A percentile compares a stretch with the other conserved stretches of the same genome.
Conservation (phyloP, 2,797 vertebrate genomes). For the Intellagama lesueurii region DNA sequence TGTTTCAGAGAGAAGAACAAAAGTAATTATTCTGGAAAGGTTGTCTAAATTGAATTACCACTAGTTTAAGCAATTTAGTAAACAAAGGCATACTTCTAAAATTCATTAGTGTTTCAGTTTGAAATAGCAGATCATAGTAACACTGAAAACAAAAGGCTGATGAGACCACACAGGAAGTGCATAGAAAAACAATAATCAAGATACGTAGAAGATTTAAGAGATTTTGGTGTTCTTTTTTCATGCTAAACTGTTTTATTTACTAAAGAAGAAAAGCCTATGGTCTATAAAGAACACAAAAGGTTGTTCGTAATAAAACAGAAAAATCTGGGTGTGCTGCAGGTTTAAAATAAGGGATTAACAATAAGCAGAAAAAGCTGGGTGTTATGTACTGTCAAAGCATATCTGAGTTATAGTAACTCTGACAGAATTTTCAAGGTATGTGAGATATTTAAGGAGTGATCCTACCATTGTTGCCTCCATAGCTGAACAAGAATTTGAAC, state of each 20-base stretch:
- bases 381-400: too few species aligned
- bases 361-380: not conserved
- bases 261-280: too few species aligned
- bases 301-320: not conserved
- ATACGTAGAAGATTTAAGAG: conserved; percentile 37
- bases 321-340: not conserved
- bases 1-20: not conserved
- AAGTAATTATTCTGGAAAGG: conserved; percentile 38
- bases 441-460: too few species aligned
- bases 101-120: conserved; percentile 66
- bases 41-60: conserved; percentile 54
- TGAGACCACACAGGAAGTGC: conserved; percentile 71
- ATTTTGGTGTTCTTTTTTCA: not conserved
- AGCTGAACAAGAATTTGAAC: too few species aligned
- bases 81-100: conserved; percentile 47
- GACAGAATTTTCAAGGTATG: too few species aligned
- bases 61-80: conserved; percentile 58
- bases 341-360: not conserved
- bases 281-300: too few species aligned
- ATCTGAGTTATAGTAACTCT: too few species aligned
- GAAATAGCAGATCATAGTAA: conserved; percentile 55
- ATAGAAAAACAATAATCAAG: conserved; percentile 48
- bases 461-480: too few species aligned
- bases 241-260: too few species aligned
- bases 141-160: conserved; percentile 41